A percentile compares a stretch with the other conserved stretches of the same genome.
Evolutionary conservation across 2,113 vertebrate species (phyloP).

Genomic region (Eonycteris spelaea): DNA sequence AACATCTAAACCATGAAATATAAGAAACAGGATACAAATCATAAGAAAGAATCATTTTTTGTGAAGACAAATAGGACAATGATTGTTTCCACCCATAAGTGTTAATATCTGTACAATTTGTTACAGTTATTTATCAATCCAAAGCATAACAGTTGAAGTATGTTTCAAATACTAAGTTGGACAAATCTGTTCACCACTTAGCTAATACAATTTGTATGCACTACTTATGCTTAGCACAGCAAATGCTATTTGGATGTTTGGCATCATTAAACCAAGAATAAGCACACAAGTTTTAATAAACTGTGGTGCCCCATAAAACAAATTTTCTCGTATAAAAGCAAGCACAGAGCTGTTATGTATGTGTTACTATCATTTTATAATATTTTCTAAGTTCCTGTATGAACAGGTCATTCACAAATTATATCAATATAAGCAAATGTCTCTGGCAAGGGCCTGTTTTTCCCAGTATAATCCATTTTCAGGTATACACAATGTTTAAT

Average conservation of each 20-base stretch:
- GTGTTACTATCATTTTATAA: constrained; percentile 68
- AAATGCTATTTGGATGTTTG: constrained; percentile 79
- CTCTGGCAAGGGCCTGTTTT: constrained; percentile 57
- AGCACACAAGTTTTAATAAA: constrained; percentile 80
- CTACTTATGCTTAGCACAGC: constrained; percentile 81
- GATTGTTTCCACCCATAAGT: constrained; percentile 62
- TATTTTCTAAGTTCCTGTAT: constrained; percentile 66
- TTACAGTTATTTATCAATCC: constrained; percentile 73
- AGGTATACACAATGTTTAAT: not conserved
- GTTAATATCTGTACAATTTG: constrained; percentile 65
- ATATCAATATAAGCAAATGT: constrained; percentile 55
- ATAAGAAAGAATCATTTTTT: constrained; percentile 65
- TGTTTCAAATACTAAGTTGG: constrained; percentile 78
- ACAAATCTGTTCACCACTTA: constrained; percentile 78
- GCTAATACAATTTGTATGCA: constrained; percentile 71
- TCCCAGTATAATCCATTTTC: constrained; percentile 39
- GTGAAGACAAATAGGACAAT: constrained; percentile 64
- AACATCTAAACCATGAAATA: constrained; percentile 86
- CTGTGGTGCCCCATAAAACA: constrained; percentile 73
- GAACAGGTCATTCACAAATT: constrained; percentile 67
- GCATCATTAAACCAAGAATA: constrained; percentile 72
- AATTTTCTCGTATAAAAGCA: constrained; percentile 76
- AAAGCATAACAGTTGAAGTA: constrained; percentile 63
- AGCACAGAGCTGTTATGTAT: constrained; percentile 67
- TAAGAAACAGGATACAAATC: constrained; percentile 68